Base-by-base conservation (phyloP, 1,140 invertebrate genomes). In the Protaetia brevitarsis region DNA sequence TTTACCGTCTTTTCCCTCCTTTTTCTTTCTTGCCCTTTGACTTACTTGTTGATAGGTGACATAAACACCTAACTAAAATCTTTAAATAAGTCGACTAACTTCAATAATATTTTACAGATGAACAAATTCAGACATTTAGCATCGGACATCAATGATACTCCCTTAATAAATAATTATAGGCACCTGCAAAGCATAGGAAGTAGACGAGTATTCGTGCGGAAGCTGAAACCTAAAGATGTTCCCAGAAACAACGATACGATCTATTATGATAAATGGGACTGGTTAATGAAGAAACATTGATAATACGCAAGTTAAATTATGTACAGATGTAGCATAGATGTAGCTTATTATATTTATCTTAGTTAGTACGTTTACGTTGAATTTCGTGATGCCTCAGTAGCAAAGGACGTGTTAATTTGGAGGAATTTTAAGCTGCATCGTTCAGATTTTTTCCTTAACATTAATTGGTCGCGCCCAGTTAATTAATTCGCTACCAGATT, bases 61-160 rank as follows among this genome's bases (percentile, higher is more conserved):
- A n/a, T n/a, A n/a, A n/a, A n/a, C n/a, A n/a, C n/a, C n/a, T n/a
- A n/a, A n/a, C n/a, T n/a, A n/a, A n/a, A n/a, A n/a, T n/a, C n/a
- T n/a, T n/a, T n/a, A n/a, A n/a, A 51, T 51, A 51, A 51, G 2
- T 7, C 21, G 8, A 51, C n/a, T 51, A 6, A 6, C 21, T 51
- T 51, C 1, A 23, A 51, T 51, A 19, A 19, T 19, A 28, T 11
- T 59, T 59, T 30, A 6, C 16, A 62, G 60, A 62, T 62, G 30
- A 62, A 62, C 30, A 62, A 62, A 23, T 62, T 62, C 19, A 62
- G 60, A 62, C 27, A 62, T 36, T 34, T 62, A 23, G 60, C 60
- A 26, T 31, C 60, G n/a, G 60, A 62, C 36, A 36, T 0, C 11
- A 62, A 36, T 16, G 10, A 62, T 11, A 62, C 60, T 8, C 60